Evolutionary conservation across 2,113 vertebrate genomes (phyloP).

Genomic region (Corythaeola cristata): DNA sequence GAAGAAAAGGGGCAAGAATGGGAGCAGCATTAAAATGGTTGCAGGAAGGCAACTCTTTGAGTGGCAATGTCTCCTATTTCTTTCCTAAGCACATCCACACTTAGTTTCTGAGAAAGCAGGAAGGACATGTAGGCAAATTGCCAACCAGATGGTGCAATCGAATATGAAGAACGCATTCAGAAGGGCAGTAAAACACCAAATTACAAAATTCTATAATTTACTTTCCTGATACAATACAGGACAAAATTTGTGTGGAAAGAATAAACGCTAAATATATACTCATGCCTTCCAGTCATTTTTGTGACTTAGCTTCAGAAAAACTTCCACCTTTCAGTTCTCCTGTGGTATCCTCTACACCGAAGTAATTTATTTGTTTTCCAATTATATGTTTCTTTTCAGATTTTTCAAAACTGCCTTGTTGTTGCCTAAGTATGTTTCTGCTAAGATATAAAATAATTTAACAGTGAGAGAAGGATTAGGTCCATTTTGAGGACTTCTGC

Average conservation of each 20-base stretch:
- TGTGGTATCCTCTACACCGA: not conserved
- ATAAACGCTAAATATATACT: not conserved
- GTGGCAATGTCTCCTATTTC: not conserved
- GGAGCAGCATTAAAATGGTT: not conserved
- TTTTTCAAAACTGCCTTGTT: not conserved
- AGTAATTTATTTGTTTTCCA: not conserved
- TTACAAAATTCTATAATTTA: not conserved
- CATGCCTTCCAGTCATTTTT: not conserved
- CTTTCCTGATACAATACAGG: not conserved
- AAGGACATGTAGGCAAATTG: slow-evolving; percentile 28
- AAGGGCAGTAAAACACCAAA: not conserved
- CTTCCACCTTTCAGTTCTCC: not conserved
- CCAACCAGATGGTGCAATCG: not conserved
- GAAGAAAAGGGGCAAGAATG: not conserved
- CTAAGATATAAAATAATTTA: not conserved
- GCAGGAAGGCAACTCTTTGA: not conserved
- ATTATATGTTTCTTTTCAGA: not conserved
- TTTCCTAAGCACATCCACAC: not conserved
- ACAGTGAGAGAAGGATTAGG: not conserved
- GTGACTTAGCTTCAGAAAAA: not conserved
- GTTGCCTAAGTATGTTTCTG: not conserved
- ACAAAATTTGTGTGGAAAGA: not conserved
- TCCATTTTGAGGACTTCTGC: not conserved
- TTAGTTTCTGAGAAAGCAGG: slow-evolving; percentile 33
- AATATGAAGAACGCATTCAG: not conserved